Conservation (phyloP, 2,888 invertebrate genomes). For the Frankliniella fusca region DNA sequence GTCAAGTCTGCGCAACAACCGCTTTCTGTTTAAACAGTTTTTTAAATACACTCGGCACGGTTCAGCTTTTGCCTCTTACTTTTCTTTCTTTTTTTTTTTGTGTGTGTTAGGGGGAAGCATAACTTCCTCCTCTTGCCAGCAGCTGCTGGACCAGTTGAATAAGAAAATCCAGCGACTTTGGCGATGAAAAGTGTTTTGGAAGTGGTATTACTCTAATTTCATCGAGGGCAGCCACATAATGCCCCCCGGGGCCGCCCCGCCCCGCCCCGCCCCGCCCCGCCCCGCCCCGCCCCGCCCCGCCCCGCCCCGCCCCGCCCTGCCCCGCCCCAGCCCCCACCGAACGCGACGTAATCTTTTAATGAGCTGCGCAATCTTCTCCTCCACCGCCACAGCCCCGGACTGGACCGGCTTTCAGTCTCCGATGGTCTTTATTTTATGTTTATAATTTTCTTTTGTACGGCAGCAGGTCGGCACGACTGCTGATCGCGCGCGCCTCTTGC, state of each 20-base stretch:
- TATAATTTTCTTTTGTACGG: no score
- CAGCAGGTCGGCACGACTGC: no score
- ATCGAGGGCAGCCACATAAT: no score
- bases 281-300: background rate
- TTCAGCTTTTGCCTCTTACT: background rate
- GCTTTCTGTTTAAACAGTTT: no score
- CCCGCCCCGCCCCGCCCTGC: background rate
- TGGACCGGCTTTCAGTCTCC: background rate
- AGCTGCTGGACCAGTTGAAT: no score
- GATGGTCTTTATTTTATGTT: background rate
- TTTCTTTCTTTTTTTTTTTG: background rate
- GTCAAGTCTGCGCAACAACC: no score
- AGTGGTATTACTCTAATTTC: no score
- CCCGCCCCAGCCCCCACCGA: background rate
- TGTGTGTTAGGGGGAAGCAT: background rate
- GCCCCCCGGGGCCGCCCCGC: background rate
- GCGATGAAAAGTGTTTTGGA: no score
- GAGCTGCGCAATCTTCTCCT: slow-evolving; percentile 4
- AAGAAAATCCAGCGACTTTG: no score
- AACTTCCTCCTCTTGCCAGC: no score
- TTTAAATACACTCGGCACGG: no score
- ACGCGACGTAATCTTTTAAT: slow-evolving; percentile 10
- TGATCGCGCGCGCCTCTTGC: no score
- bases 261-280: background rate
- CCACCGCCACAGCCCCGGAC: background rate